A percentile compares a stretch with the other conserved stretches of the same genome.
Conservation (phyloP, 2,888 invertebrate genomes). For the Aporophyla nigra region DNA sequence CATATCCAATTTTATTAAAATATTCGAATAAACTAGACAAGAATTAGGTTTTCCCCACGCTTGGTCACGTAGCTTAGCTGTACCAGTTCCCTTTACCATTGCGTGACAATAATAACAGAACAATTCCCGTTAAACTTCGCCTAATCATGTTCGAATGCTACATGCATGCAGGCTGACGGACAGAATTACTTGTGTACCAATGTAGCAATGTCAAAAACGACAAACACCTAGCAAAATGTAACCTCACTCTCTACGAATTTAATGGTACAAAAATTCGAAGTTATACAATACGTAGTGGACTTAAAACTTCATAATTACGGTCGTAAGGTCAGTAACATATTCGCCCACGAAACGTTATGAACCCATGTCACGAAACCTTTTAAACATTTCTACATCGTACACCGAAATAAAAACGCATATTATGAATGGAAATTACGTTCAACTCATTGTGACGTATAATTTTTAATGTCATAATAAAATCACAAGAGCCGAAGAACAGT, state of each 20-base stretch:
- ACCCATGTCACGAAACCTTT: conserved; percentile 59
- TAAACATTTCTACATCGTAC: conserved; percentile 47
- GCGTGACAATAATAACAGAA: conserved; percentile 50
- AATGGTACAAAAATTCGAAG: conserved; percentile 14
- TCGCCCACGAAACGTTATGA: conserved; percentile 51
- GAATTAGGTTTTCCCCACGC: conserved; percentile 49
- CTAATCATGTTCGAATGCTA: conserved; percentile 55
- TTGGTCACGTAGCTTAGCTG: conserved; percentile 31
- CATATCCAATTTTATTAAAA: not conserved
- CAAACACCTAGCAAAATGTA: conserved; percentile 9
- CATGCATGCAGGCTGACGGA: conserved; percentile 42
- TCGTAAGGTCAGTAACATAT: conserved; percentile 58
- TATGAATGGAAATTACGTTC: conserved; percentile 51
- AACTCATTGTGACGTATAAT: conserved; percentile 32
- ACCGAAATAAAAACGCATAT: conserved; percentile 46
- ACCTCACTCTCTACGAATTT: not conserved
- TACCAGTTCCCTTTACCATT: conserved; percentile 46
- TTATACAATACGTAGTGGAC: conserved; percentile 22
- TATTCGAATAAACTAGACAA: not conserved
- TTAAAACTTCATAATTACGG: conserved; percentile 52
- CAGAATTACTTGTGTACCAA: conserved; percentile 14
- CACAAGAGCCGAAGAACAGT: conserved; percentile 9
- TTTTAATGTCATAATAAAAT: conserved; percentile 23
- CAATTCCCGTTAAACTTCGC: conserved; percentile 47
- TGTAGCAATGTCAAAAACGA: conserved; percentile 19